phyloP scores from a whole-genome alignment of 2,888 invertebrate genomes.

The Seladonia tumulorum region DNA sequence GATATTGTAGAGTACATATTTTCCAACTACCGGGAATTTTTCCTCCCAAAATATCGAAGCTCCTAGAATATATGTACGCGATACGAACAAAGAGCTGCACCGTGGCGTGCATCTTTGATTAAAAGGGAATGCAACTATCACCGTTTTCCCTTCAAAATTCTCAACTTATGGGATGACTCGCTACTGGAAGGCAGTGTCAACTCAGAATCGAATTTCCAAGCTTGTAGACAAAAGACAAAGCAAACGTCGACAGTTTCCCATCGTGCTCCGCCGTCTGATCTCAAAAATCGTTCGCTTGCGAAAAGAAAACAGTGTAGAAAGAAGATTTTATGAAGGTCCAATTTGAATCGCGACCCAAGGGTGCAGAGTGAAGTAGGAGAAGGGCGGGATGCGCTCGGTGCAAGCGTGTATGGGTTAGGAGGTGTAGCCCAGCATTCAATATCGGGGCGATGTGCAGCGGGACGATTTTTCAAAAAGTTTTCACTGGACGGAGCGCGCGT shows the following conservation, averaged over 20 bases:
- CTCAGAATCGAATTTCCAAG: background rate
- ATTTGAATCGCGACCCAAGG: background rate
- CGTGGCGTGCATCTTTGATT: background rate
- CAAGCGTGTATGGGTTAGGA: slow-evolving; percentile 3
- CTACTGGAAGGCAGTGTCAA: background rate
- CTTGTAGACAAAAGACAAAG: background rate
- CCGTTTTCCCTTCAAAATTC: background rate
- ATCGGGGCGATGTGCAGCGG: slow-evolving; percentile 36
- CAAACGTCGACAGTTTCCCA: background rate
- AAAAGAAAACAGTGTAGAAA: background rate
- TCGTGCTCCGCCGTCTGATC: background rate
- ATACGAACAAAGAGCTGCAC: too few species aligned
- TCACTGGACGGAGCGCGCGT: slow-evolving; percentile 56
- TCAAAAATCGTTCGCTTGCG: background rate
- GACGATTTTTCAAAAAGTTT: slow-evolving; percentile 80
- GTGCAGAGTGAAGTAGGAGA: background rate
- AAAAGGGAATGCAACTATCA: background rate
- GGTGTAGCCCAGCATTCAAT: slow-evolving; percentile 56
- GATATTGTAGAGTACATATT: too few species aligned
- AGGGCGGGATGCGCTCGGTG: background rate
- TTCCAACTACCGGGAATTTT: too few species aligned
- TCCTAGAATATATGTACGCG: too few species aligned
- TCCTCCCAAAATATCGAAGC: too few species aligned
- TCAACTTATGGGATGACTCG: background rate
- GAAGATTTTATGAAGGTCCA: background rate